Base-by-base conservation (phyloP, 1,140 invertebrate species). In the Drosophila bocqueti region DNA sequence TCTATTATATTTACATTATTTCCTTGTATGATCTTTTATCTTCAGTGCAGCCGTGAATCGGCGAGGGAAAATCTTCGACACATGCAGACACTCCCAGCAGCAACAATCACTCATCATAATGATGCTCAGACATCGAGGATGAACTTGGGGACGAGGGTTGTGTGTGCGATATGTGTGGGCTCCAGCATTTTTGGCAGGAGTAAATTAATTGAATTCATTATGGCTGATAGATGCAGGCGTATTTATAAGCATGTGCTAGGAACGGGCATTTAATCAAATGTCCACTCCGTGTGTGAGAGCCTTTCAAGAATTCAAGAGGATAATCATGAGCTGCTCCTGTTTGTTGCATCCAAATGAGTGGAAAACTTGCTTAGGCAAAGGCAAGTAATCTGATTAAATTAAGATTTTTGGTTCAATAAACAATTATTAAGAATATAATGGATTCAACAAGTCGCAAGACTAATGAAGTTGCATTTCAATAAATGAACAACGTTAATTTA, bases 131-230 rank as follows among this genome's bases (percentile, higher is more conserved):
- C 84, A 78, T 57, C 61, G 72, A 54, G 75, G 54, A 84, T 67
- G 54, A 29, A 78, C 38, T 63, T 47, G 18, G 34, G 55, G 24
- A 42, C 31, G 47, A 24, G 72, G 29, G 15, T 60, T 9, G 15
- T 34, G n/a, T 18, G n/a, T 42, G 43, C 54, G 47, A 21, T 52
- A 15, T 68, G n/a, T 67, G 66, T 50, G 45, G 21, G 36, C 29
- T 42, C 21, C 13, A 11, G 38, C n/a, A 68, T 60, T 67, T 85
- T 86, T 72, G 83, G 71, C 50, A 67, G 52, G 68, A 87, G 76
- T 83, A 89, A 87, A 87, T 87, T 87, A 87, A 87, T 87, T 87
- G 84, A 87, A 87, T 87, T 87, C 80, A 87, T 87, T 87, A 89
- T 78, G 68, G 29, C 81, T 89, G 81, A 89, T 81, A 83, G 78